Evolutionary conservation across 1,140 invertebrate genomes (phyloP).

Genomic region (Zaprionus inermis): DNA sequence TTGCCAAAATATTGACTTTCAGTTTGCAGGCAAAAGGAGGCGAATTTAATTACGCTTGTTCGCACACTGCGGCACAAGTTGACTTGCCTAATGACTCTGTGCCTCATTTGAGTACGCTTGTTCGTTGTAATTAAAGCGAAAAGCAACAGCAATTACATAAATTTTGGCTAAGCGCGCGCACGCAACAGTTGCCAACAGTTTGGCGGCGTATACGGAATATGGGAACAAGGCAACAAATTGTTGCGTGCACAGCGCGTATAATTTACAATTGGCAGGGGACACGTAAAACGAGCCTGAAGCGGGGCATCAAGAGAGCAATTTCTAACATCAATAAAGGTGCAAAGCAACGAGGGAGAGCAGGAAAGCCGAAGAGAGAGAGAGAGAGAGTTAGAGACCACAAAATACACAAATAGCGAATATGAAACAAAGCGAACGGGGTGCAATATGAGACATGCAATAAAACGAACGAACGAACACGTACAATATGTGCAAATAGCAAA

Average conservation of each 20-base stretch:
- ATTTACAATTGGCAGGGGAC: conserved; percentile 41
- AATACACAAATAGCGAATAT: conserved; percentile 1
- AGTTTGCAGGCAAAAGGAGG: conserved; percentile 1
- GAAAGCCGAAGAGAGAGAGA: conserved; percentile 3
- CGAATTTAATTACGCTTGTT: conserved; percentile 36
- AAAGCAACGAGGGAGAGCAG: background rate
- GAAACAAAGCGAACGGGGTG: conserved; percentile 12
- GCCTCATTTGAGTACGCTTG: conserved; percentile 38
- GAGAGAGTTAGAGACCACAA: no score
- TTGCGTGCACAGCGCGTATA: conserved; percentile 43
- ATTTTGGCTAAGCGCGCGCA: conserved; percentile 14
- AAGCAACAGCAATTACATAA: conserved; percentile 35
- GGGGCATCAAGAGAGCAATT: conserved; percentile 22
- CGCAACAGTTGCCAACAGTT: conserved; percentile 41
- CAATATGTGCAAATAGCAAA: conserved; percentile 36
- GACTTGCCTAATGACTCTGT: conserved; percentile 36
- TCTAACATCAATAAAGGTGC: conserved; percentile 34
- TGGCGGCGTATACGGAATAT: conserved; percentile 33
- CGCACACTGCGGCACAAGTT: conserved; percentile 7
- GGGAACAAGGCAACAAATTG: conserved; percentile 32
- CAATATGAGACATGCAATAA: conserved; percentile 49
- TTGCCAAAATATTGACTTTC: conserved; percentile 40
- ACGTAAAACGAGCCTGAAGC: background rate
- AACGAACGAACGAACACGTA: conserved; percentile 13
- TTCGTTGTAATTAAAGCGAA: conserved; percentile 31